A percentile compares a stretch with the other conserved stretches of the same genome.
Conservation (phyloP, 2,888 invertebrate genomes). For the Melikaiella ostensackeni region DNA sequence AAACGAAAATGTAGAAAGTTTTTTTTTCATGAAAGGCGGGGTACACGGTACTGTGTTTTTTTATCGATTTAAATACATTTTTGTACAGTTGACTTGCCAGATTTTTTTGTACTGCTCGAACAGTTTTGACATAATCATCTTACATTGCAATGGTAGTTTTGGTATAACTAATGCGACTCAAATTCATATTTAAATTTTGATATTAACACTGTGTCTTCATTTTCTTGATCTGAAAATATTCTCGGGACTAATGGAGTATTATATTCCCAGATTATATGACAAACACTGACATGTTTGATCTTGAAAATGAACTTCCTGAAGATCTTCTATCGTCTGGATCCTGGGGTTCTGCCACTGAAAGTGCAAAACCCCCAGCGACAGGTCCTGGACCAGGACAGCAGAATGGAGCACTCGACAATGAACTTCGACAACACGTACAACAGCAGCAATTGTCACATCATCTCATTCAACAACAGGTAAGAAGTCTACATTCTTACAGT, state of each 20-base stretch:
- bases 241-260: constrained; percentile 50
- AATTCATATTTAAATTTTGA: constrained; percentile 1
- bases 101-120: constrained; percentile 26
- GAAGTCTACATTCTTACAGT: background rate
- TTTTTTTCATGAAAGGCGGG: background rate
- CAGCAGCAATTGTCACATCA: constrained; percentile 80
- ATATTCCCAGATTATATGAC: constrained; percentile 85
- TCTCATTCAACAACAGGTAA: constrained; percentile 71
- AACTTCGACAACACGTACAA: constrained; percentile 78
- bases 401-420: constrained; percentile 85
- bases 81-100: constrained; percentile 25
- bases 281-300: constrained; percentile 91
- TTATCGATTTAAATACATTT: constrained; percentile 10
- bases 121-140: constrained; percentile 15
- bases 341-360: constrained; percentile 84
- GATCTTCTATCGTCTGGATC: constrained; percentile 89
- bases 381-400: constrained; percentile 90
- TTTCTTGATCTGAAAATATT: background rate
- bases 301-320: constrained; percentile 95
- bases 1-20: background rate
- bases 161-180: constrained; percentile 7
- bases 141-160: constrained; percentile 34
- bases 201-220: constrained; percentile 10
- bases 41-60: background rate
- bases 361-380: constrained; percentile 88